Conservation (phyloP, 1,140 invertebrate genomes). For the Asbolus verrucosus region DNA sequence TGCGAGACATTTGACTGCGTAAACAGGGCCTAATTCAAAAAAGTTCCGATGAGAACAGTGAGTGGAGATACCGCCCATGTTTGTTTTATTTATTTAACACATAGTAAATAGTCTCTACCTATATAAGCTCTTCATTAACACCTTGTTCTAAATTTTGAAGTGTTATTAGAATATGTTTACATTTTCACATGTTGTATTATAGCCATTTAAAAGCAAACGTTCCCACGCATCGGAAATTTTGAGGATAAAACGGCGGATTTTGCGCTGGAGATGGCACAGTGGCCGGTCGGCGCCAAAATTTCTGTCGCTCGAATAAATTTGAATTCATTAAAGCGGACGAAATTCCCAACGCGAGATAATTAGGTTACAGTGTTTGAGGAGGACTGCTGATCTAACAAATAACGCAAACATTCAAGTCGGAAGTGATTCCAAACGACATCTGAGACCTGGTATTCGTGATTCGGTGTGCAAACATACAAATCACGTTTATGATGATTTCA, state of each 20-base stretch:
- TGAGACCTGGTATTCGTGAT: conserved; percentile 52
- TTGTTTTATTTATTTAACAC: conserved; percentile 45
- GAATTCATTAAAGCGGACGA: conserved; percentile 22
- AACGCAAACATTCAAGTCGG: conserved; percentile 41
- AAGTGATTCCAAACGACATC: conserved; percentile 46
- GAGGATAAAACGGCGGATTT: not conserved
- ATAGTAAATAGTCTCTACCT: conserved; percentile 40
- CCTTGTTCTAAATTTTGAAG: conserved; percentile 46
- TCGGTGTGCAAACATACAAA: conserved; percentile 50
- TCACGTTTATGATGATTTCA: conserved; percentile 58
- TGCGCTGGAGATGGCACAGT: not conserved
- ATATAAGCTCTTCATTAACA: conserved; percentile 44
- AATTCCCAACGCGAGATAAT: conserved; percentile 18
- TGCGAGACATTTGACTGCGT: not conserved
- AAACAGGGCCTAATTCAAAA: conserved; percentile 11
- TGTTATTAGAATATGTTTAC: conserved; percentile 42
- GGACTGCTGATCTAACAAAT: conserved; percentile 18
- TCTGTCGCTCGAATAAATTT: conserved; percentile 32
- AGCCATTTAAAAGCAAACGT: conserved; percentile 15
- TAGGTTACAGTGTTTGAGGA: conserved; percentile 10
- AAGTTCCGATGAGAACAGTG: conserved; percentile 43
- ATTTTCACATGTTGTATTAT: conserved; percentile 41
- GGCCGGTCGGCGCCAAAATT: conserved; percentile 29
- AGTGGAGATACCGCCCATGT: conserved; percentile 32
- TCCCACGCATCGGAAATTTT: conserved; percentile 36